Conservation (phyloP, 2,888 invertebrate species). For the Steinernema scapterisci region DNA sequence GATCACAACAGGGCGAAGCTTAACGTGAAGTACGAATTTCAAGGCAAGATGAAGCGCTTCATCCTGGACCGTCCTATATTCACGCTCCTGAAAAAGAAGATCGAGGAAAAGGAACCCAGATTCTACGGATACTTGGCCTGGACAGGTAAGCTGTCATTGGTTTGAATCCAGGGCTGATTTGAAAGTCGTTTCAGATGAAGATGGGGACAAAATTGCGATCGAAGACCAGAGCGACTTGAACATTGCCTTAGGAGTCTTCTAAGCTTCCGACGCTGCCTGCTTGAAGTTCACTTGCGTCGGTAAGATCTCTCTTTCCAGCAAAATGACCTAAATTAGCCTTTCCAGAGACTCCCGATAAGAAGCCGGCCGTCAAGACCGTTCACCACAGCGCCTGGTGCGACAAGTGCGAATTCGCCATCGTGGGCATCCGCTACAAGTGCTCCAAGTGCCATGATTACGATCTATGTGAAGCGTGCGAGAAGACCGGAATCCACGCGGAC, state of each 20-base stretch:
- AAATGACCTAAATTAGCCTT: background rate
- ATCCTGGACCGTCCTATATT: background rate
- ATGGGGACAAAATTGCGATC: background rate
- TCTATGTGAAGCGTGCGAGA: constrained; percentile 80
- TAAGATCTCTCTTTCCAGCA: background rate
- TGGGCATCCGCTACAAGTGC: constrained; percentile 84
- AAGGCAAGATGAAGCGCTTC: constrained; percentile 3
- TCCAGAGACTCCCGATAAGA: background rate
- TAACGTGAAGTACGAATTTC: constrained; percentile 10
- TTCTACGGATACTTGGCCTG: constrained; percentile 3
- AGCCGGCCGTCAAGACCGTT: background rate
- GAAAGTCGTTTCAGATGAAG: background rate
- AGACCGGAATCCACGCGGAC: constrained; percentile 73
- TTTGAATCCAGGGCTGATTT: no score
- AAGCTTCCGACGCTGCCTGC: background rate
- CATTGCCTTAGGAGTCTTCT: background rate
- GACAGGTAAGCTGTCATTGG: background rate
- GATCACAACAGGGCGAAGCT: no score
- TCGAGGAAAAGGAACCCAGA: background rate
- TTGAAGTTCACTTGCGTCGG: constrained; percentile 17
- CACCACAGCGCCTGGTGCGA: constrained; percentile 41
- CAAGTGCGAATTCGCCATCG: constrained; percentile 25
- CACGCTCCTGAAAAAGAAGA: background rate
- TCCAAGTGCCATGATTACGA: constrained; percentile 81
- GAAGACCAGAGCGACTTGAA: background rate